Base-by-base conservation (phyloP, 2,113 vertebrate genomes). In the Takifugu flavidus region DNA sequence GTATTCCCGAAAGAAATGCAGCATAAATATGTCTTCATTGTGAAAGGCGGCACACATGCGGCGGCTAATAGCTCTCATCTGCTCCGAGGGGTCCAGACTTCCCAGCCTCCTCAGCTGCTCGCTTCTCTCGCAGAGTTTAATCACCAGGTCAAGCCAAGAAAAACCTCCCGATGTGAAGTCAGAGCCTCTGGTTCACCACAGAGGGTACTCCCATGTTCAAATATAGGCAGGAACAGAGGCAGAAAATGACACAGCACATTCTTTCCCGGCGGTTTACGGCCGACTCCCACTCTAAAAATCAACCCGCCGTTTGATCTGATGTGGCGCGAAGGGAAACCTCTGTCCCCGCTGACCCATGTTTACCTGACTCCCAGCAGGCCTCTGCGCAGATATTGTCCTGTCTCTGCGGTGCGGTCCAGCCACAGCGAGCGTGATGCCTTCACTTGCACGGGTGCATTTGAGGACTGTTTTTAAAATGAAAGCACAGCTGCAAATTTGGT, bases 151-250 rank as follows among this genome's bases (percentile, higher is more conserved):
- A 62, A 49, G 59, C 81, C 76, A 82, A 83, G 44, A 49, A 75
- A 82, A 81, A 79, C 71, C 68, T 75, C 68, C 64, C 68, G 20
- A 29, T 74, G 59, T 74, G 54, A 87, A 78, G 49, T 56, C 67
- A 61, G 66, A 67, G 77, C 82, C 64, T 82, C 73, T 77, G 85
- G 72, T 84, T 63, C 31, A 78, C 81, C 87, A 67, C 75, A 59
- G 60, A 14, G 27, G 68, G 71, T 50, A 53, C 82, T 77, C 75
- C 61, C 65, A 78, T 72, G 77, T 79, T 82, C 73, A 85, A 85
- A 89, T 85, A 84, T 86, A 88, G 83, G 75, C 64, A 56, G 25
- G 73, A 69, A 68, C 54, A 60, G 59, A 77, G 43, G 58, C 65
- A 56, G 65, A 53, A 73, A 77, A 72, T 67, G 69, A 78, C 66